A percentile compares a stretch with the other conserved stretches of the same genome.
phyloP scores from a whole-genome alignment of 2,888 invertebrate genomes.

The Rhogogaster chlorosoma region DNA sequence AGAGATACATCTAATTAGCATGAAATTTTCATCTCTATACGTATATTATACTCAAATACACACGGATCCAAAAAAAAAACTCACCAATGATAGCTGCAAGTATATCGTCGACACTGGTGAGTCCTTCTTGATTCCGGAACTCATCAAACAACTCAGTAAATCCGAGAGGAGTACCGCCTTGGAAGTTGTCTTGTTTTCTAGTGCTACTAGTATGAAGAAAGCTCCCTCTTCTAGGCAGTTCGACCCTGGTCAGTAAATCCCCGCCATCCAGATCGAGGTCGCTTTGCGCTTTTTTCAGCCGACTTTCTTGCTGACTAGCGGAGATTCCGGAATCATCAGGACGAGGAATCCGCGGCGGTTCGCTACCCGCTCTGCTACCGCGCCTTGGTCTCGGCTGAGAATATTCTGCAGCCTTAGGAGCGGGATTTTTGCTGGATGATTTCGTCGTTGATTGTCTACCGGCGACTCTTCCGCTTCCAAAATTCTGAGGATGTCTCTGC shows the following conservation, averaged over 20 bases:
- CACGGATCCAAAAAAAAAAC: neutral
- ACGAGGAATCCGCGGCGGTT: conserved; percentile 68
- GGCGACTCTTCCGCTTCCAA: neutral
- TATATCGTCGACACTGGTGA: conserved; percentile 93
- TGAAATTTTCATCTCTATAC: neutral
- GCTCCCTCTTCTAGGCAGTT: conserved; percentile 91
- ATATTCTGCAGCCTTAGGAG: conserved; percentile 53
- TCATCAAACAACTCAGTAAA: conserved; percentile 93
- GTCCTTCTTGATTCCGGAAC: conserved; percentile 92
- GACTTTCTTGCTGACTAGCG: conserved; percentile 68
- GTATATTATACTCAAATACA: neutral
- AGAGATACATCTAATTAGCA: neutral
- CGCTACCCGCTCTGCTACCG: conserved; percentile 74
- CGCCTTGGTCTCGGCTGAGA: conserved; percentile 63
- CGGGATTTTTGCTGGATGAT: conserved; percentile 48
- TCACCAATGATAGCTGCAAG: conserved; percentile 88
- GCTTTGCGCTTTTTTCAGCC: conserved; percentile 78
- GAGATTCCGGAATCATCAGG: neutral
- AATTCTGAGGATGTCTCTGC: neutral
- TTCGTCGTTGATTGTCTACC: conserved; percentile 14
- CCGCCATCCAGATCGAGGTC: conserved; percentile 83
- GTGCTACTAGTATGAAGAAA: conserved; percentile 91
- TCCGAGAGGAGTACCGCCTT: conserved; percentile 89
- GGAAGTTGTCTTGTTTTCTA: conserved; percentile 82
- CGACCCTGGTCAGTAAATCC: conserved; percentile 91